Conservation (phyloP, 2,797 vertebrate genomes). For the Lutra lutra region DNA sequence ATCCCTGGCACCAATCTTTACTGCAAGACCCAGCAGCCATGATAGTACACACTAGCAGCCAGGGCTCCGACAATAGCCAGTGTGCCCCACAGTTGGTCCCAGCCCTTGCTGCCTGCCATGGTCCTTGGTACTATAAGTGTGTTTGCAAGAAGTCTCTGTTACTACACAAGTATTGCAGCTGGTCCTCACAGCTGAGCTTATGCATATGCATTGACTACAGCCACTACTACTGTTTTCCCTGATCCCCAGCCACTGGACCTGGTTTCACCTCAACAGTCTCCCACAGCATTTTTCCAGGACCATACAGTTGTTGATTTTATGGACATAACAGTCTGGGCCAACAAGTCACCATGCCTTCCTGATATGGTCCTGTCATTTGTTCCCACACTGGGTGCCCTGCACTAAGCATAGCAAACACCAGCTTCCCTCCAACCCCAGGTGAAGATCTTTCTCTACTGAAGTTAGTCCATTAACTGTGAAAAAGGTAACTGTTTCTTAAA, state of each 20-base stretch:
- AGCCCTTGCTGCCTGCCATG: not conserved
- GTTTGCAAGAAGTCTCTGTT: not conserved
- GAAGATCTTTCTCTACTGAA: not conserved
- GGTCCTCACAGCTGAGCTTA: not conserved
- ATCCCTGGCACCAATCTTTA: not conserved
- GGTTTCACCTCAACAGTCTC: not conserved
- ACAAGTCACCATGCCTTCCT: not conserved
- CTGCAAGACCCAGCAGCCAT: not conserved
- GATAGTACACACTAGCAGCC: not conserved
- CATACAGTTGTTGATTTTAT: not conserved
- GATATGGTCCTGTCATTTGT: not conserved
- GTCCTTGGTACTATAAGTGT: fast-evolving
- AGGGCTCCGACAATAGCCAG: not conserved
- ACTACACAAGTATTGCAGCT: not conserved
- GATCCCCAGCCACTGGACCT: not conserved
- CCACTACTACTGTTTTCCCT: not conserved
- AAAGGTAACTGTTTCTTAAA: not conserved
- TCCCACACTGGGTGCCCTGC: not conserved
- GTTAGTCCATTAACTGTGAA: not conserved
- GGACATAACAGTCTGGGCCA: not conserved
- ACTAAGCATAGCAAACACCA: not conserved
- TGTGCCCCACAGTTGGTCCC: too few relatives aligned
- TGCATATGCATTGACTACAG: not conserved
- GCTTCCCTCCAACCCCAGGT: not conserved
- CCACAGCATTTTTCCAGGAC: not conserved